phyloP scores from a whole-genome alignment of 2,888 invertebrate genomes.

The Eristalis arbustorum region DNA sequence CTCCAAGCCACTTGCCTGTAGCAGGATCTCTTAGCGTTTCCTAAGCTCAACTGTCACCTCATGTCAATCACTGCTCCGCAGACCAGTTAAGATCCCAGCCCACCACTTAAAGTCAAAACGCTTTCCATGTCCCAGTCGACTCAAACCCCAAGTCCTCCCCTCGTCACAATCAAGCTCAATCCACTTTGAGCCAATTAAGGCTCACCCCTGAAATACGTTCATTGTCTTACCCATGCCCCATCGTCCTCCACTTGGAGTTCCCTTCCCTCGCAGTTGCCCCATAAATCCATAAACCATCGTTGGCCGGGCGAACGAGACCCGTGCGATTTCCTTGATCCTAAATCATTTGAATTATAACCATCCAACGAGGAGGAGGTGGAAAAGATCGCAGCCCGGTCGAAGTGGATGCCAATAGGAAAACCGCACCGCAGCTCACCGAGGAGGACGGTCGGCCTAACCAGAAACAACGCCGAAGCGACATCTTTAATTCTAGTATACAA shows the following conservation, averaged over 20 bases:
- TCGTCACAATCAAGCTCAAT: background rate
- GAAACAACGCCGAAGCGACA: constrained; percentile 58
- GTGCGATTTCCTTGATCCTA: constrained; percentile 49
- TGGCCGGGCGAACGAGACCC: constrained; percentile 12
- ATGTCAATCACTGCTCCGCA: background rate
- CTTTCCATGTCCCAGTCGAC: no score
- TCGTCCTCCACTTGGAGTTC: background rate
- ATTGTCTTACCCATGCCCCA: constrained; percentile 10
- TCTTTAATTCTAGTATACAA: constrained; percentile 66
- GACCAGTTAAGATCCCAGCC: background rate
- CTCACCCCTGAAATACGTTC: constrained; percentile 30
- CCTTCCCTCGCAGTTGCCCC: background rate
- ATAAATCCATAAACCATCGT: constrained; percentile 39
- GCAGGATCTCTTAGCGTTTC: no score
- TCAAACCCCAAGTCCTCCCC: background rate
- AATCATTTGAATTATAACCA: constrained; percentile 64
- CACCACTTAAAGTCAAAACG: background rate
- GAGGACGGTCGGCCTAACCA: constrained; percentile 5
- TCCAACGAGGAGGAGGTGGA: background rate
- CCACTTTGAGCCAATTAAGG: constrained; percentile 2
- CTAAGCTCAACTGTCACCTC: background rate
- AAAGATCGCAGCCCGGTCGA: constrained; percentile 7
- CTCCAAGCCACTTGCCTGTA: background rate
- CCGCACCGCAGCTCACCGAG: background rate
- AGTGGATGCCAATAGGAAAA: constrained; percentile 34